Conservation (phyloP, 2,113 vertebrate genomes). For the Proteles cristata region DNA sequence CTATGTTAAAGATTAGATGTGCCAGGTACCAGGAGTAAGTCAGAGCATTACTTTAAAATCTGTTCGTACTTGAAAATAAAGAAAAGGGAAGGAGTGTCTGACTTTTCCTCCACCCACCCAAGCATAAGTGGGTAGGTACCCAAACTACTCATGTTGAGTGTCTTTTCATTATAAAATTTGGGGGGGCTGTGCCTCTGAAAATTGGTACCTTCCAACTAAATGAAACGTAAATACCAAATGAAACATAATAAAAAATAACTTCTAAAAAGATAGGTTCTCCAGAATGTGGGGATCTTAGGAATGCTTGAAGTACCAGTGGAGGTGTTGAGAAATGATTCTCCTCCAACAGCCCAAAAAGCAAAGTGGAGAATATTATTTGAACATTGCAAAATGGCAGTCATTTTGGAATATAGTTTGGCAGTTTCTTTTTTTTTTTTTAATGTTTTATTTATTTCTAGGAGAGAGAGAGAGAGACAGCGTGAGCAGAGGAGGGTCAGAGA, state of each 20-base stretch:
- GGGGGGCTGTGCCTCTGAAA: not conserved
- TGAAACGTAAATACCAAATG: not conserved
- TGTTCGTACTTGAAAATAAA: constrained; percentile 38
- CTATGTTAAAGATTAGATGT: not conserved
- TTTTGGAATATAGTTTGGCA: not conserved
- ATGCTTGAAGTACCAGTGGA: not conserved
- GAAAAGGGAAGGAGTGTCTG: not conserved
- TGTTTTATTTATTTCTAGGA: no score
- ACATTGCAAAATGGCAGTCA: not conserved
- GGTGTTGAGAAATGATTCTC: not conserved
- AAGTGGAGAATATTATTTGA: not conserved
- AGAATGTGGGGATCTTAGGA: not conserved
- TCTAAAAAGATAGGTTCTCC: not conserved
- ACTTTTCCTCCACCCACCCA: not conserved
- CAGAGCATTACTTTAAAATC: not conserved
- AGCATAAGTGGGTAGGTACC: not conserved
- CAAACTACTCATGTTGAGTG: not conserved
- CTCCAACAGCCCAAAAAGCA: not conserved
- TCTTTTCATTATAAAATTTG: not conserved
- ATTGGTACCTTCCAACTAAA: not conserved
- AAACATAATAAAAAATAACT: not conserved
- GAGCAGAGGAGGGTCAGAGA: no score
- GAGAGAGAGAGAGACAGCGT: no score
- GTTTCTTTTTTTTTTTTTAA: constrained; percentile 1
- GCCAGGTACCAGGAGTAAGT: constrained; percentile 31